phyloP scores from a whole-genome alignment of 2,113 vertebrate species.

The Suricata suricatta region DNA sequence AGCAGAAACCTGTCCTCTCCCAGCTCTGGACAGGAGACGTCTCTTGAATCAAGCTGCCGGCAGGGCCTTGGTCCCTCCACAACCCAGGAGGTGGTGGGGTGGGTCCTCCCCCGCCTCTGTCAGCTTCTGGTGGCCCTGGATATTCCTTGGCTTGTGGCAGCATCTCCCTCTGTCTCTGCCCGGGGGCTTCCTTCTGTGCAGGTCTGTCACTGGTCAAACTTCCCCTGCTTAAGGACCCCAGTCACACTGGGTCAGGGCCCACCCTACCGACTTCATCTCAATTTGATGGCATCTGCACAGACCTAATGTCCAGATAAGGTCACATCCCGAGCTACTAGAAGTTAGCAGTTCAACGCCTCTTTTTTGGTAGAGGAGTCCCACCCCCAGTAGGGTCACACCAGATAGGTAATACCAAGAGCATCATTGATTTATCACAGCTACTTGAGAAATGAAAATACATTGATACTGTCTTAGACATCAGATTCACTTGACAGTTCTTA shows the following conservation, averaged over 20 bases:
- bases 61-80: not conserved
- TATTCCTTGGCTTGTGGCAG: accelerated
- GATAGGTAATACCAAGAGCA: not conserved
- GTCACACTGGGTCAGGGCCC: not conserved
- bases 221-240: not conserved
- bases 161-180: not conserved
- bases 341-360: not conserved
- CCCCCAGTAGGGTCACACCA: not conserved
- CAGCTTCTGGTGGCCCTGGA: not conserved
- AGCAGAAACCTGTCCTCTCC: not conserved
- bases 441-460: not conserved
- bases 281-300: not conserved
- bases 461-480: not conserved
- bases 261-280: not conserved
- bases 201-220: not conserved
- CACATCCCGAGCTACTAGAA: not conserved
- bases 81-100: not conserved
- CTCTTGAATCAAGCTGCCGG: not conserved
- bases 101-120: not conserved
- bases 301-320: not conserved
- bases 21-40: not conserved
- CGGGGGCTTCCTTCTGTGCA: not conserved
- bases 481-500: not conserved
- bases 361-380: not conserved
- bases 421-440: not conserved